Evolutionary conservation across 1,140 invertebrate genomes (phyloP).

Genomic region (Drosophila bocqueti): DNA sequence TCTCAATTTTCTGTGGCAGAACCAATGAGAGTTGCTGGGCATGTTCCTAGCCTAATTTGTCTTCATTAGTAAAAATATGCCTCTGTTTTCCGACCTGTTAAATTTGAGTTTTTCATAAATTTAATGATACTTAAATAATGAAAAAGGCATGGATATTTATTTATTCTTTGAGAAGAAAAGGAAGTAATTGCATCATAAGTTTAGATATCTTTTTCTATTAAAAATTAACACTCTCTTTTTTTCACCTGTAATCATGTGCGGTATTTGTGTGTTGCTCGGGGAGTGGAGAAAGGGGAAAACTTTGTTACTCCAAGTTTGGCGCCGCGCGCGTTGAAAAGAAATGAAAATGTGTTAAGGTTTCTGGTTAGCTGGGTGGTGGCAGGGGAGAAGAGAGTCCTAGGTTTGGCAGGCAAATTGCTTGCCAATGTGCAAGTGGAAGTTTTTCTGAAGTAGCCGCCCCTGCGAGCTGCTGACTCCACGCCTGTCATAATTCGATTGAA

Average conservation of each 20-base stretch:
- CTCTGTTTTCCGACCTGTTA: background rate
- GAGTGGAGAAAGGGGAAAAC: conserved; percentile 37
- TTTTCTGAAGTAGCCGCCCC: conserved; percentile 12
- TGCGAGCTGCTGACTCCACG: conserved; percentile 17
- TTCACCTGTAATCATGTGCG: conserved; percentile 14
- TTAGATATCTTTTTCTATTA: background rate
- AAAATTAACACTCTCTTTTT: background rate
- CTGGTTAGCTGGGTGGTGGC: conserved; percentile 19
- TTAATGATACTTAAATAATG: background rate
- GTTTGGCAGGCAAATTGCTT: conserved; percentile 42
- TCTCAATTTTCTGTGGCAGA: background rate
- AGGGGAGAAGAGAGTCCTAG: background rate
- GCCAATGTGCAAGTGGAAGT: conserved; percentile 23
- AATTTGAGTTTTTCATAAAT: background rate
- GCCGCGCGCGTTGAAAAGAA: conserved; percentile 65
- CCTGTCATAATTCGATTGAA: conserved; percentile 45
- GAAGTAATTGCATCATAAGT: background rate
- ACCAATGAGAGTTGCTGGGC: background rate
- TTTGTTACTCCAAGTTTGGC: conserved; percentile 51
- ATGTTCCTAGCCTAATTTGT: background rate
- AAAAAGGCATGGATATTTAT: background rate
- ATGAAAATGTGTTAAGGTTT: conserved; percentile 74
- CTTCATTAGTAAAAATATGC: background rate
- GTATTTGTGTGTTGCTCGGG: conserved; percentile 23
- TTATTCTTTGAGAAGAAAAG: background rate